These are phyloP conservation scores for Trinectes maculatus DNA, from an alignment of 2,113 vertebrate species.

Conservation along the genomic window DNA sequence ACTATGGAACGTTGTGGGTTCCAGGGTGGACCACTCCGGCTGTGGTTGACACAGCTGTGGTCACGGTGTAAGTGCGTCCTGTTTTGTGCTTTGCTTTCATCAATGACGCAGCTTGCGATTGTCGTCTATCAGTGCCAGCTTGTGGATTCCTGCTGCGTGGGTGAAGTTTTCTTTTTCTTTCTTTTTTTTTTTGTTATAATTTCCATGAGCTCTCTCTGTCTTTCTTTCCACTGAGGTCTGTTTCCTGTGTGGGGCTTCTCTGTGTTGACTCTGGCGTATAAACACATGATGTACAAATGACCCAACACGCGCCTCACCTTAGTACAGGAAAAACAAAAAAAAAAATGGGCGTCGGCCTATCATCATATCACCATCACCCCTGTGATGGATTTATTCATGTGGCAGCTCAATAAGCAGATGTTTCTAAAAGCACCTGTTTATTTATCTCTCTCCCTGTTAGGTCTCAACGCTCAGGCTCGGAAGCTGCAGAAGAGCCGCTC, in stretches of 20 bases:
- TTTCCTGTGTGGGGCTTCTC: slow-evolving; percentile 65
- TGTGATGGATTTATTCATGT: slow-evolving; percentile 24
- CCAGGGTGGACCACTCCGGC: slow-evolving; percentile 18
- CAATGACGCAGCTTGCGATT: slow-evolving; percentile 58
- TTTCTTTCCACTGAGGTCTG: slow-evolving; percentile 72
- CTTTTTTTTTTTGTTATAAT: slow-evolving; percentile 23
- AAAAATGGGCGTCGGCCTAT: slow-evolving; percentile 43
- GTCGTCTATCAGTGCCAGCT: slow-evolving; percentile 56
- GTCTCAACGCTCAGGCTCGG: slow-evolving; percentile 87
- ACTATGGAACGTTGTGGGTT: too few species aligned
- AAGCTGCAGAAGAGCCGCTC: slow-evolving; percentile 85
- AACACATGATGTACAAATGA: slow-evolving; percentile 28
- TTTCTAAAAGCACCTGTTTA: slow-evolving; percentile 9
- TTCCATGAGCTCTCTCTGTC: slow-evolving; percentile 65
- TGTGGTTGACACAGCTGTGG: slow-evolving; percentile 72
- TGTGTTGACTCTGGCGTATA: slow-evolving; percentile 72
- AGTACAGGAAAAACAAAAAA: slow-evolving; percentile 15
- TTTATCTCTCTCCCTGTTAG: slow-evolving; percentile 54
- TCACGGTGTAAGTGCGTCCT: slow-evolving; percentile 46
- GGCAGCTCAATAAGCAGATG: slow-evolving; percentile 7
- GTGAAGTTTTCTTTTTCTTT: slow-evolving; percentile 23
- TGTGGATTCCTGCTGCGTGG: slow-evolving; percentile 55
- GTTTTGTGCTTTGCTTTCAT: slow-evolving; percentile 62
- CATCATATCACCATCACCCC: slow-evolving; percentile 17
- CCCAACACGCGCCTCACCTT: slow-evolving; percentile 23